Percentiles rank a stretch among this genome's conserved stretches.
These are phyloP conservation scores for Neodiprion pinetum DNA, from an alignment of 1,140 invertebrate genomes.

Conservation along the genomic window DNA sequence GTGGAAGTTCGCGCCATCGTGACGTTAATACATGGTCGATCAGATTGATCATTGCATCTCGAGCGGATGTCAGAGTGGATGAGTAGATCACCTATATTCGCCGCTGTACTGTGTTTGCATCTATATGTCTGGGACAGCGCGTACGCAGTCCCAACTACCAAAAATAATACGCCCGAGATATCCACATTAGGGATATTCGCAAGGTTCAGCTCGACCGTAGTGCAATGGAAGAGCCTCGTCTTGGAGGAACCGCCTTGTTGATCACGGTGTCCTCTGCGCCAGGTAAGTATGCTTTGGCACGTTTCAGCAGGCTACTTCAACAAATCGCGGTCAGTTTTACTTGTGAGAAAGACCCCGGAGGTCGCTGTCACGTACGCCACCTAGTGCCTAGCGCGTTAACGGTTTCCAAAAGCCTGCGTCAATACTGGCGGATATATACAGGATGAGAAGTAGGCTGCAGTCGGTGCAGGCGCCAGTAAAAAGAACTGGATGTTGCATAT, in stretches of 20 bases:
- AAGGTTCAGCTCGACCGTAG: slow-evolving; percentile 71
- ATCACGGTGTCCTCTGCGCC: slow-evolving; percentile 69
- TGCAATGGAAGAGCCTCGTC: slow-evolving; percentile 73
- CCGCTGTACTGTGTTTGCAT: neutral
- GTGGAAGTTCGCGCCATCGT: too few species aligned
- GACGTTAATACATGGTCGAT: too few species aligned
- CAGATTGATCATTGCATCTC: too few species aligned
- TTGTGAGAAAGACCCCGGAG: neutral
- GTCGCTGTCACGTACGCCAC: neutral
- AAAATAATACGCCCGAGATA: slow-evolving; percentile 73
- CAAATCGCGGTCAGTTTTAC: neutral
- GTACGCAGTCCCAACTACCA: slow-evolving; percentile 69
- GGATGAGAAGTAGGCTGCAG: too few species aligned
- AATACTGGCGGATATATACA: too few species aligned
- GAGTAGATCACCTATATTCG: accelerated
- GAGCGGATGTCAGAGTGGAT: too few species aligned
- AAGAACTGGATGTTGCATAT: too few species aligned
- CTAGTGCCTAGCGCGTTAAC: neutral
- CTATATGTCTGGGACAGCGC: slow-evolving; percentile 52
- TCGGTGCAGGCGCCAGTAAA: too few species aligned
- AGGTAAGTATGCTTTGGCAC: slow-evolving; percentile 61
- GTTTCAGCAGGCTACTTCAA: neutral
- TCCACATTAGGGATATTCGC: slow-evolving; percentile 74
- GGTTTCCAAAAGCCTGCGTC: too few species aligned
- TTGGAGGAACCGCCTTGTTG: slow-evolving; percentile 71